Base-by-base conservation (phyloP, 2,113 vertebrate species). In the Sebastes fasciatus region DNA sequence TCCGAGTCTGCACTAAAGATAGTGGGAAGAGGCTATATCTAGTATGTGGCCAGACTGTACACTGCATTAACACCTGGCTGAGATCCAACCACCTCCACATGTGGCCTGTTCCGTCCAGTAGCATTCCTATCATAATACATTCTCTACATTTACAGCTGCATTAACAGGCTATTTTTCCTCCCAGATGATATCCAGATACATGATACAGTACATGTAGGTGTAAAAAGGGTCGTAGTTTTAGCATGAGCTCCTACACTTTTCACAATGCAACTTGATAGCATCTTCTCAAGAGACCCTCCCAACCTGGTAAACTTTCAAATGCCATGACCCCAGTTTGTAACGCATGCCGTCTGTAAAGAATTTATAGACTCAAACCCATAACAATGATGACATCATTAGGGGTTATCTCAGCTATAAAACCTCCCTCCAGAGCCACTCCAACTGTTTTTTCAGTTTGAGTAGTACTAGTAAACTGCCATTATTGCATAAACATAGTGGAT, bases 1-100 rank as follows among this genome's bases (percentile, higher is more conserved):
- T 16, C 40, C 7, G 5, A 45, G 13, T 40, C 42, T 46, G 42
- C 45, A 21, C 14, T 19, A 42, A 23, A 65, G 61, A 45, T 43
- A 51, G 16, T 74, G 6, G 6, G 43, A 62, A 48, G 23, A 63
- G 9, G 65, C 23, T 8, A 60, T 8, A 60, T 40, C n/a, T 43
- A 10, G 21, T n/a, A 19, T 65, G 19, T 19, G 68, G 23, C 46
- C 57, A 52, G 40, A 69, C 43, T 45, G 23, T 61, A 66, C 10
- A 75, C 12, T 62, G 43, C 34, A 68, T 79, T 64, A 14, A 71
- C 21, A 71, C 43, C 45, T 81, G 48, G 45, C 42, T 68, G 8
- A 2, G 9, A 62, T 52, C 55, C 79, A 77, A 26, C 21, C 63
- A 77, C 34, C 62, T 76, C 66, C 60, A 58, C 34, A 58, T 58